Conservation (phyloP, 2,888 invertebrate genomes). For the Drosophila glabriapex region DNA sequence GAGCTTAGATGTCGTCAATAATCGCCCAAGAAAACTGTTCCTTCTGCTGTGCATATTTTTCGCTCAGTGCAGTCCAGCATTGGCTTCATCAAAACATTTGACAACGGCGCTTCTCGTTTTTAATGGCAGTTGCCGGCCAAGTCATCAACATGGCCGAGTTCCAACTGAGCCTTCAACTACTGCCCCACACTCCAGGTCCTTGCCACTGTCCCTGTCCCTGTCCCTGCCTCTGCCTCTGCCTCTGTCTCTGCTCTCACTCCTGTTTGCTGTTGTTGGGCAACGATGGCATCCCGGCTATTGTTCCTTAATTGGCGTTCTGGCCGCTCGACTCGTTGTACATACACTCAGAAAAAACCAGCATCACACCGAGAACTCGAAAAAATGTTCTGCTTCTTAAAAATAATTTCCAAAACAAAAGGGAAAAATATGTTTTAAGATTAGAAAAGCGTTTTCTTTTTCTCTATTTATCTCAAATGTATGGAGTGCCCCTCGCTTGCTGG, state of each 20-base stretch:
- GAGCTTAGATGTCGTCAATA: neutral
- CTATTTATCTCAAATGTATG: constrained; percentile 5
- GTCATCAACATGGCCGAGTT: constrained; percentile 33
- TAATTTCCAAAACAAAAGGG: rapidly evolving
- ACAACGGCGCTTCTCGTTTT: constrained; percentile 63
- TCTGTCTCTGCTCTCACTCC: neutral
- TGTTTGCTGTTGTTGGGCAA: neutral
- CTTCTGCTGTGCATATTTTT: neutral
- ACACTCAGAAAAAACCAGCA: constrained; percentile 9
- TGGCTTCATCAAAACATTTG: constrained; percentile 70
- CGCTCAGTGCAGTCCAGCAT: constrained; percentile 17
- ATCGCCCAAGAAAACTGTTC: neutral
- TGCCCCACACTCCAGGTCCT: neutral
- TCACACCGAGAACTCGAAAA: neutral
- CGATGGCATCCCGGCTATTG: constrained; percentile 57
- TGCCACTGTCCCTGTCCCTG: neutral
- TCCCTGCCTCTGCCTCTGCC: neutral
- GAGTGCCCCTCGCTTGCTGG: neutral
- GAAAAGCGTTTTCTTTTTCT: neutral
- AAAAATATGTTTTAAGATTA: neutral
- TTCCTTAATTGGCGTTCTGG: constrained; percentile 75
- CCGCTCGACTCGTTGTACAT: constrained; percentile 23
- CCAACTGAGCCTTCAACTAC: neutral
- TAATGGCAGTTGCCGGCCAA: constrained; percentile 60
- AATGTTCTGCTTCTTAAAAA: neutral